Evolutionary conservation across 2,888 invertebrate species (phyloP).

Genomic region (Rhimphoctona megacephalus): DNA sequence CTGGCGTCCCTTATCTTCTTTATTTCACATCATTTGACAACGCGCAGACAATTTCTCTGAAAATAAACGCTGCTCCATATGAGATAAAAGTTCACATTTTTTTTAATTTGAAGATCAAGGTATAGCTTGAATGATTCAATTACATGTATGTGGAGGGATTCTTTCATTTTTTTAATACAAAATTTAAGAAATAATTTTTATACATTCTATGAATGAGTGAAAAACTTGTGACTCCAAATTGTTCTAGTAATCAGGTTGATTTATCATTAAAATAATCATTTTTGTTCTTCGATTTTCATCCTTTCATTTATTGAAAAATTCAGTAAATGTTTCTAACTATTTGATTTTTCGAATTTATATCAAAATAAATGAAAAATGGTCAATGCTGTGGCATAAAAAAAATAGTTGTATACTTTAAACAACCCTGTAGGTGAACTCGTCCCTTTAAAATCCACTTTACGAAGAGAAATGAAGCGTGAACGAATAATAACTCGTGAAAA

Average conservation of each 20-base stretch:
- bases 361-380: not conserved
- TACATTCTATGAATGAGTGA: no score
- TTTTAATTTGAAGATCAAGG: not conserved
- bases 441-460: slow-evolving; percentile 21
- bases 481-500: slow-evolving; percentile 56
- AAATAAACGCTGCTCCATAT: not conserved
- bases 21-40: slow-evolving; percentile 34
- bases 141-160: not conserved
- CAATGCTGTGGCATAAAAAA: not conserved
- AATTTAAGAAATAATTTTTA: no score
- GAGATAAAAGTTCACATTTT: not conserved
- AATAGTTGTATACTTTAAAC: not conserved
- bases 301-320: not conserved
- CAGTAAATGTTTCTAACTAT: not conserved
- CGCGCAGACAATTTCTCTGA: slow-evolving; percentile 17
- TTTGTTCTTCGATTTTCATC: not conserved
- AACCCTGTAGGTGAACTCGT: slow-evolving; percentile 2
- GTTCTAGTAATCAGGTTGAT: no score
- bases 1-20: slow-evolving; percentile 29
- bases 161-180: not conserved
- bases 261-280: no score
- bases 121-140: not conserved
- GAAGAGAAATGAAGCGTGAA: slow-evolving; percentile 39
- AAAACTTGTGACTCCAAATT: no score
- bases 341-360: not conserved